Percentiles rank a stretch among this genome's conserved stretches.
phyloP scores from a whole-genome alignment of 2,797 vertebrate genomes.

The Pempheris klunzingeri region DNA sequence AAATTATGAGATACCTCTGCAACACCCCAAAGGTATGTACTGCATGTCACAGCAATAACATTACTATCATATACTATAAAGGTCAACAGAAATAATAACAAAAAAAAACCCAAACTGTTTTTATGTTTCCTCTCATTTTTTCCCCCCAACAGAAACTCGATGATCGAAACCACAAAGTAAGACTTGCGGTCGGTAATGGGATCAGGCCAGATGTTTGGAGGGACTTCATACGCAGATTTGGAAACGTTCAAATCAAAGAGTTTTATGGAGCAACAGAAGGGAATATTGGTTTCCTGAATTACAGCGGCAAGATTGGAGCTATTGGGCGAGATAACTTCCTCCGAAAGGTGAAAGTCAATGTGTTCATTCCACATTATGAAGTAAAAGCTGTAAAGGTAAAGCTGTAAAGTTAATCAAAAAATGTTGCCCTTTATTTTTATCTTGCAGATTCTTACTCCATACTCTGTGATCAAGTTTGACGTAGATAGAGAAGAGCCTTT shows the following conservation, averaged over 20 bases:
- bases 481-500: conserved; percentile 83
- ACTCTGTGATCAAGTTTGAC: conserved; percentile 88
- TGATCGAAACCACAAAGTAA: conserved; percentile 86
- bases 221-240: conserved; percentile 87
- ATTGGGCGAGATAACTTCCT: conserved; percentile 82
- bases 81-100: background rate
- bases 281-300: conserved; percentile 85
- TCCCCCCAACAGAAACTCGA: conserved; percentile 77
- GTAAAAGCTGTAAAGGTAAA: background rate
- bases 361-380: background rate
- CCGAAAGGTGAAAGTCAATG: conserved; percentile 74
- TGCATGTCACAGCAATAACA: background rate
- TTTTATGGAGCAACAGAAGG: conserved; percentile 90
- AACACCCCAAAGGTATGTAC: conserved; percentile 84
- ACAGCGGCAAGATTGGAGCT: conserved; percentile 85
- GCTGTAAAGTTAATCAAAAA: background rate
- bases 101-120: background rate
- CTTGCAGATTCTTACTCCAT: conserved; percentile 49
- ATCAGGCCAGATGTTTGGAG: conserved; percentile 87
- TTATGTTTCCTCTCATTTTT: background rate
- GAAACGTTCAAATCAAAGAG: conserved; percentile 84
- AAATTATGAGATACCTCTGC: conserved; percentile 89
- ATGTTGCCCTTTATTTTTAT: background rate
- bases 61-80: background rate
- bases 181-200: conserved; percentile 87